phyloP scores from a whole-genome alignment of 2,888 invertebrate species.

The Abrostola tripartita region DNA sequence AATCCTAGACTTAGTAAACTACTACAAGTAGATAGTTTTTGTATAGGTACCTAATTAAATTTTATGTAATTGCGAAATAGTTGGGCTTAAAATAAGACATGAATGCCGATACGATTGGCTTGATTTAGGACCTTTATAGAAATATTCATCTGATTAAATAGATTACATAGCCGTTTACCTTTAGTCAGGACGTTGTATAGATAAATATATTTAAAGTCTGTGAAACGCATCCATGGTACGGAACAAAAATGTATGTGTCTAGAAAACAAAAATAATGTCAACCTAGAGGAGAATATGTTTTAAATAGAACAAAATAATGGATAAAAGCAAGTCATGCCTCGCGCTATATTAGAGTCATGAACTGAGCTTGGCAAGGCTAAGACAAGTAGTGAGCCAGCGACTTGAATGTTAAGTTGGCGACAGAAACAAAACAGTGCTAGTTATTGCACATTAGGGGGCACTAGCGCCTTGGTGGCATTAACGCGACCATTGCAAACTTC shows the following conservation, averaged over 20 bases:
- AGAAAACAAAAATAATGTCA: background rate
- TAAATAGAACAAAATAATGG: constrained; percentile 16
- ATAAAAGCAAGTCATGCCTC: constrained; percentile 21
- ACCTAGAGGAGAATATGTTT: background rate
- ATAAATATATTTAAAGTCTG: too few relatives aligned
- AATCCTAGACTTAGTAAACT: too few relatives aligned
- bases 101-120: too few relatives aligned
- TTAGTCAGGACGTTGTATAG: too few relatives aligned
- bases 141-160: too few relatives aligned
- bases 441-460: constrained; percentile 69
- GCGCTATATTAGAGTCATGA: constrained; percentile 33
- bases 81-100: too few relatives aligned
- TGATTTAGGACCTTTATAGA: too few relatives aligned
- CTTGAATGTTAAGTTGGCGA: constrained; percentile 57
- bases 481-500: constrained; percentile 75
- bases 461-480: constrained; percentile 62
- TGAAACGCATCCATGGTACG: background rate
- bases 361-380: constrained; percentile 25
- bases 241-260: background rate
- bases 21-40: too few relatives aligned
- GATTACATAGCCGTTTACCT: too few relatives aligned
- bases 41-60: too few relatives aligned
- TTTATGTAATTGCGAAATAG: too few relatives aligned
- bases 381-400: constrained; percentile 41
- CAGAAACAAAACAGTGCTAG: constrained; percentile 66